These are phyloP conservation scores for Onychorhynchus coronatus DNA, from an alignment of 2,113 vertebrate genomes.

Conservation along the genomic window DNA sequence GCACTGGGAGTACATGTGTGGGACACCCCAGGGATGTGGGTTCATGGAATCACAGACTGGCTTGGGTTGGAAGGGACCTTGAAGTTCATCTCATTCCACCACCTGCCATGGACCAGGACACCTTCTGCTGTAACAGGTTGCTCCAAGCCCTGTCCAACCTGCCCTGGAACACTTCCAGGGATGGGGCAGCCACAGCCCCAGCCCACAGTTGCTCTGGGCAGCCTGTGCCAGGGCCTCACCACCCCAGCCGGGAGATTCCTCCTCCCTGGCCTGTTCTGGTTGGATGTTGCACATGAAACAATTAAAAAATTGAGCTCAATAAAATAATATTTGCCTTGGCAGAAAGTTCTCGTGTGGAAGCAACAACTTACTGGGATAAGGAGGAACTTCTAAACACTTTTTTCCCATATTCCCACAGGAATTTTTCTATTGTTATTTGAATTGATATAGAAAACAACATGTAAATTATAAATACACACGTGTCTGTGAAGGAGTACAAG, in stretches of 20 bases:
- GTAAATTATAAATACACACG: background rate
- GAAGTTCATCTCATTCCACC: background rate
- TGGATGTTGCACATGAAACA: rapidly evolving
- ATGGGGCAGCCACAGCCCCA: background rate
- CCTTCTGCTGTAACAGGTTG: rapidly evolving
- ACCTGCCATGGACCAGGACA: no score
- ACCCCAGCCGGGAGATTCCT: background rate
- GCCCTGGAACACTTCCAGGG: background rate
- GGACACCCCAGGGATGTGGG: rapidly evolving
- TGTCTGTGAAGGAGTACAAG: background rate
- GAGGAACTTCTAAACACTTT: background rate
- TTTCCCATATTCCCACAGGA: no score
- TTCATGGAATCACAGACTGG: background rate
- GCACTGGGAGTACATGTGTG: rapidly evolving
- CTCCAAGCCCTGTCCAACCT: rapidly evolving
- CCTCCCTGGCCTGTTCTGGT: background rate
- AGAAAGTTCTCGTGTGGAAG: rapidly evolving
- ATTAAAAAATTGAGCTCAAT: background rate
- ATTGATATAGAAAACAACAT: background rate
- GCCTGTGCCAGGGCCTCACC: background rate
- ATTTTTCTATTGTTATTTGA: background rate
- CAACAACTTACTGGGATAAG: background rate
- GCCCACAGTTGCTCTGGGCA: background rate
- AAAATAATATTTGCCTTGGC: background rate
- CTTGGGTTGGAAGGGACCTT: background rate